Base-by-base conservation (phyloP, 2,797 vertebrate species). In the Lacerta viridis region DNA sequence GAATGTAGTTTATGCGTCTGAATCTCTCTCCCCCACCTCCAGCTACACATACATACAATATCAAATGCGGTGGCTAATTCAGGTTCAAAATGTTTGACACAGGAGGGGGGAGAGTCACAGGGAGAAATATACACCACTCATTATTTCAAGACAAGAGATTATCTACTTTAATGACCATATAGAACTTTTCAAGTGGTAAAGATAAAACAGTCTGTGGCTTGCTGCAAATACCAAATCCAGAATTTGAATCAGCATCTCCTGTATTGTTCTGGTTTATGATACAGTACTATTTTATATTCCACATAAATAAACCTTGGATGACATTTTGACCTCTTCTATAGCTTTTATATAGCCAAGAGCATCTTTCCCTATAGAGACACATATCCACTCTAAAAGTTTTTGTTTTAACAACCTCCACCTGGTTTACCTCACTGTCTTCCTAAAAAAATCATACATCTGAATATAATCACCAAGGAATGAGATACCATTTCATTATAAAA, bases 21-120 rank as follows among this genome's bases (percentile, higher is more conserved):
- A 55, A 55, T 55, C 50, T 55, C 50, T 55, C 50, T 23, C 9
- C 9, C 92, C 90, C 90, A 76, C 39, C 25, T 39, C 18, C 13
- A 55, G 13, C 50, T 55, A 55, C 13, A 55, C 90, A n/a, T 81
- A 84, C 88, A 94, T 92, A 92, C 81, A 83, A 80, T 84, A 89
- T 88, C 61, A 88, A 92, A 89, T 0, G 0, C 82, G 88, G 66
- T 11, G 59, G 80, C 85, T 95, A 88, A 92, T 90, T 89, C 41
- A 88, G 66, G 75, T 89, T 96, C 85, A 93, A 83, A 92, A 18
- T 29, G 61, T 90, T 88, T 90, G 92, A 85, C 11, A 80, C 5
- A 72, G 91, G 80, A 77, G 92, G 25, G 23, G 8, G 17, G 39
- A 68, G 27, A 43, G 59, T 41, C 55, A 39, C 36, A 36, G 36